Conservation (phyloP, 2,797 vertebrate species). For the Tapirus indicus region DNA sequence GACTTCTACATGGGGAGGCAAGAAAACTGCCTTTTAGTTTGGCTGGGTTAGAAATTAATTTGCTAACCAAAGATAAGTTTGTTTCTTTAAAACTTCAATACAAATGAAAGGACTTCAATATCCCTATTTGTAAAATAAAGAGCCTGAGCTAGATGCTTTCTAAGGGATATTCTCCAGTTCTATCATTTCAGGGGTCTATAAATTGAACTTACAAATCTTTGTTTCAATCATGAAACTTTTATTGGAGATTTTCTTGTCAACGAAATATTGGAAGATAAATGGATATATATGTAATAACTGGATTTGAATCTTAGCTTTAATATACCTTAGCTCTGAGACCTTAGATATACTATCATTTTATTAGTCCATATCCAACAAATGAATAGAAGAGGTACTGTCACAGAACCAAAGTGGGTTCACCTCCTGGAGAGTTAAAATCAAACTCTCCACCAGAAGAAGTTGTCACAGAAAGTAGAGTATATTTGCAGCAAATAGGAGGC, state of each 20-base stretch:
- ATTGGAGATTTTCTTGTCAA: neutral
- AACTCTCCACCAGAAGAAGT: too few species aligned
- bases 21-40: neutral
- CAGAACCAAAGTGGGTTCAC: too few species aligned
- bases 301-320: neutral
- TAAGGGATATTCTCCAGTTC: neutral
- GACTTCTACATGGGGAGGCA: neutral
- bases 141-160: neutral
- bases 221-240: neutral
- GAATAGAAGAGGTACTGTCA: neutral
- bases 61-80: neutral
- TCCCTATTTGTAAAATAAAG: neutral
- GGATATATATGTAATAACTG: neutral
- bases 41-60: neutral
- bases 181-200: neutral
- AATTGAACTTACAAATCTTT: slow-evolving; percentile 15
- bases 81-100: neutral
- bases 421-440: too few species aligned
- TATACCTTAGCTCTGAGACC: neutral
- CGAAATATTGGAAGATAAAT: neutral
- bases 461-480: too few species aligned
- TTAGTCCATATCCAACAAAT: neutral
- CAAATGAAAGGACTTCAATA: neutral
- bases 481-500: too few species aligned
- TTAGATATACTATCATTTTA: neutral